Evolutionary conservation across 2,888 invertebrate genomes (phyloP), one percentile per base, ranked within the genome.

Genomic region (Erebia palarica): DNA sequence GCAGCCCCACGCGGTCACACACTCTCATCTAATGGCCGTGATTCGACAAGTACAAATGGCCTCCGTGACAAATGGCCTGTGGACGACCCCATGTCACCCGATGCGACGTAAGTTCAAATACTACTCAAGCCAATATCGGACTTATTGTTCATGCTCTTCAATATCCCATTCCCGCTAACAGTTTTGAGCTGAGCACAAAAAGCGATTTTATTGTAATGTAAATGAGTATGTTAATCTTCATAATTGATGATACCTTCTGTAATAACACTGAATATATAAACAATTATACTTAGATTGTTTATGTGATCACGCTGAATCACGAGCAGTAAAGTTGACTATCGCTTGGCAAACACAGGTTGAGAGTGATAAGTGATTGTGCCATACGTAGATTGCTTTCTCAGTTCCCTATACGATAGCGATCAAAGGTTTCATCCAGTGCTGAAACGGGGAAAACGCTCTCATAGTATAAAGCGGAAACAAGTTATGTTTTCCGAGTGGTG

Each of bases 31-130:
- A 93, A 93, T 93, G 93, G 92, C 89, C 87, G 92, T 92, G 93
- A 93, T 93, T 93, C 93, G 93, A 93, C 94, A 93, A 92, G 93
- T 93, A 94, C 93, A 94, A 94, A 94, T 93, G 93, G 92, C 89
- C 84, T 81, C 86, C 80, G 90, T 94, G 94, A 94, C 93, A 94
- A 94, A 94, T 93, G 91, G 91, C 85, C 85, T 85, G 86, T 85
- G 87, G 91, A 88, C 91, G 91, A 90, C 89, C 90, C 86, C 84
- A 83, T 84, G 85, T 87, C 85, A 84, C 84, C 80, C 84, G 82
- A 78, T 77, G 78, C 80, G 85, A 82, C 88, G 88, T 90, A 90
- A 89, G 86, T 90, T 88, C 88, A 85, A 82, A 82, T 81, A 83
- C 78, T 76, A 81, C 80, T 83, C 87, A 86, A 84, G 83, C 86